Evolutionary conservation across 30 jellyfish, hydroid and myxozoan species (phyloP).

Genomic region (Chrysaora quinquecirrha): DNA sequence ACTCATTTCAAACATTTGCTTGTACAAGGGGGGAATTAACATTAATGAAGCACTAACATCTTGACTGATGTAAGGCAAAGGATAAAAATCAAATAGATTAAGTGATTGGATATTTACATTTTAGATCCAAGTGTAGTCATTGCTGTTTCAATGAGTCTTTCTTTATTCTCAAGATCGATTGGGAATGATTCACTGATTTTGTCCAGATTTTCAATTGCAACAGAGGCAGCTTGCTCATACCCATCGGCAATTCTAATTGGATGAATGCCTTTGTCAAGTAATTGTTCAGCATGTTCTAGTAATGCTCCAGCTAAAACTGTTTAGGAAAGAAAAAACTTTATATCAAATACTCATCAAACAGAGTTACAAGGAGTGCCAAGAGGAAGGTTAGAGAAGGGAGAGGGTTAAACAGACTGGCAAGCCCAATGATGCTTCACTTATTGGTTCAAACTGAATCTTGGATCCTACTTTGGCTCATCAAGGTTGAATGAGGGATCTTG

Average conservation of each 20-base stretch:
- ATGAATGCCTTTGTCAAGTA: conserved; percentile 93
- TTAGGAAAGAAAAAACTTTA: background rate
- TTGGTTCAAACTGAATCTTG: no score
- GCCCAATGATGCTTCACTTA: no score
- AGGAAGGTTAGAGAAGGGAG: no score
- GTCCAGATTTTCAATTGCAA: conserved; percentile 90
- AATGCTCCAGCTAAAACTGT: conserved; percentile 99
- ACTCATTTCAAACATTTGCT: no score
- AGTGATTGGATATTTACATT: conserved; percentile 96
- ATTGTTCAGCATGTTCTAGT: conserved; percentile 97
- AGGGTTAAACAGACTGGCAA: no score
- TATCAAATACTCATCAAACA: background rate
- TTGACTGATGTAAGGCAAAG: no score
- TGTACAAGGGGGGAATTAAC: no score
- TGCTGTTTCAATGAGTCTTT: conserved; percentile 92
- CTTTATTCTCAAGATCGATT: conserved; percentile 75
- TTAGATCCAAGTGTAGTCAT: conserved; percentile 99
- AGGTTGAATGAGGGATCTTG: no score
- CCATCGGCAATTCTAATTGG: conserved; percentile 99
- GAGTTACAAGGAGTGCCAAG: background rate
- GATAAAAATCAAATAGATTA: no score
- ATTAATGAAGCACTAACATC: no score
- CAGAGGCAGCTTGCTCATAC: conserved; percentile 93
- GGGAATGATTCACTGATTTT: conserved; percentile 90
- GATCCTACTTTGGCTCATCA: no score